These are phyloP conservation scores for Bradypodion pumilum DNA, from an alignment of 2,797 vertebrate genomes.

Conservation along the genomic window DNA sequence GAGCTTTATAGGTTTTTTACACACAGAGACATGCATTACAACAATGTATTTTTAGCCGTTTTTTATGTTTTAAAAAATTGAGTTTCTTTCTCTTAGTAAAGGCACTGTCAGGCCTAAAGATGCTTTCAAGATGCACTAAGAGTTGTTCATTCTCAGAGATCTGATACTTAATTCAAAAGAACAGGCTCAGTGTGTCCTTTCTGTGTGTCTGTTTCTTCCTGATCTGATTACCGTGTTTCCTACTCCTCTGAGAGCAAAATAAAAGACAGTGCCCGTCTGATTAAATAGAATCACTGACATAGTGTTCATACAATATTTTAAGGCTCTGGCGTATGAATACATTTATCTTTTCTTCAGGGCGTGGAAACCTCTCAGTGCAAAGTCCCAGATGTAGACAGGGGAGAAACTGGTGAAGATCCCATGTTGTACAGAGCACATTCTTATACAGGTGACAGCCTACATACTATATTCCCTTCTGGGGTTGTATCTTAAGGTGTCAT, in stretches of 20 bases:
- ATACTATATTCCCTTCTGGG: too few species aligned
- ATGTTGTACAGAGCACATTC: neutral
- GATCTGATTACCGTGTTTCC: slow-evolving; percentile 34
- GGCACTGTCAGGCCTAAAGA: neutral
- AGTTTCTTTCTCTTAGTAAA: neutral
- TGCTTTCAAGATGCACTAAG: neutral
- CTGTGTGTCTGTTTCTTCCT: slow-evolving; percentile 14
- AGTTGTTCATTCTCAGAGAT: neutral
- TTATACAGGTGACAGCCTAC: neutral
- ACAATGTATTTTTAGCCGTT: slow-evolving; percentile 9
- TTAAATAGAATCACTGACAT: neutral
- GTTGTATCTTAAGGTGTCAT: neutral
- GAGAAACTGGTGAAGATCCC: too few species aligned
- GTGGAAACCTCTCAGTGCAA: neutral
- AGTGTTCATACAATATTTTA: neutral
- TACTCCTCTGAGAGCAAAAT: neutral
- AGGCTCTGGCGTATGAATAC: neutral
- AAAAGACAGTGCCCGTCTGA: neutral
- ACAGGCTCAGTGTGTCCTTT: neutral
- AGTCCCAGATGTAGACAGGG: neutral
- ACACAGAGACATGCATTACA: accelerated
- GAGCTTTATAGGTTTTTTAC: neutral
- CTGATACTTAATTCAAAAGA: neutral
- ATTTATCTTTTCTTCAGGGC: neutral
- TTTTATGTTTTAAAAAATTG: neutral